Conservation (phyloP, 2,113 vertebrate genomes). For the Stigmatopora nigra region DNA sequence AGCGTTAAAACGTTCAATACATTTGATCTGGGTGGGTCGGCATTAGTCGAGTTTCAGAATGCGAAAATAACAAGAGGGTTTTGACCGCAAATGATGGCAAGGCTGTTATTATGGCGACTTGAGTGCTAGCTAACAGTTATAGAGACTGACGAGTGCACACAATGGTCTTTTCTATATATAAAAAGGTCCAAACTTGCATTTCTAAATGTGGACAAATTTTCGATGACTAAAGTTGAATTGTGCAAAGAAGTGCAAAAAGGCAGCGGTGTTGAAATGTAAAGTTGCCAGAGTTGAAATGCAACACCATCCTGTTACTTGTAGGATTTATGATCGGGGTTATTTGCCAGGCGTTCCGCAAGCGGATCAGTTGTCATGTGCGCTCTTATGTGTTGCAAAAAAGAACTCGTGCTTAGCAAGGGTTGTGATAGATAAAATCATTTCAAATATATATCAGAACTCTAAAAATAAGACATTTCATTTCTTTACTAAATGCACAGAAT, state of each 20-base stretch:
- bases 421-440: no score
- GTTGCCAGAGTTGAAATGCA: conserved; percentile 14
- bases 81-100: conserved; percentile 35
- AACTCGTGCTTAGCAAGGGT: no score
- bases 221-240: conserved; percentile 12
- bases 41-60: conserved; percentile 36
- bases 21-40: conserved; percentile 26
- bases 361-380: not conserved
- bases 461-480: no score
- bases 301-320: conserved; percentile 9
- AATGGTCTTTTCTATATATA: conserved; percentile 43
- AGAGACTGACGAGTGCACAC: conserved; percentile 29
- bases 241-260: conserved; percentile 24
- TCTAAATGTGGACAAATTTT: conserved; percentile 13
- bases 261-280: conserved; percentile 16
- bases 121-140: conserved; percentile 14
- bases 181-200: conserved; percentile 23
- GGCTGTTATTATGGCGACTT: conserved; percentile 46
- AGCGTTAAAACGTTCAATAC: no score
- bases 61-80: conserved; percentile 41
- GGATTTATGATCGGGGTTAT: not conserved
- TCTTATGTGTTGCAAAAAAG: not conserved
- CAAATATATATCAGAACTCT: no score
- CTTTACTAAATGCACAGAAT: no score
- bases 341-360: not conserved